Evolutionary conservation across 2,888 invertebrate genomes (phyloP).

Genomic region (Rhagonycha fulva): DNA sequence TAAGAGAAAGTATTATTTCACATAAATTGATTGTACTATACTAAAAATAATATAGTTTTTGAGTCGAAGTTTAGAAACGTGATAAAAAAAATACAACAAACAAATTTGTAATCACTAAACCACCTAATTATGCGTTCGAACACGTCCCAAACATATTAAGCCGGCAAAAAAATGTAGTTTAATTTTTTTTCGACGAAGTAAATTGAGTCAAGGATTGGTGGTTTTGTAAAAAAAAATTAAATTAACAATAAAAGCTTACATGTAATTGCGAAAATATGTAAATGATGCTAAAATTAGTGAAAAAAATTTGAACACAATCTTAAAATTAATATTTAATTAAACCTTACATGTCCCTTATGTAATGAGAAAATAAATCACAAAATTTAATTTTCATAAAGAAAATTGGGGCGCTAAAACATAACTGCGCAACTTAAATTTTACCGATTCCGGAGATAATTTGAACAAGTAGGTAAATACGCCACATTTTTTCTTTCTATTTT

Average conservation of each 20-base stretch:
- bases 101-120: neutral
- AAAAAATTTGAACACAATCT: neutral
- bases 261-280: neutral
- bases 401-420: constrained; percentile 1
- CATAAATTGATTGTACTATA: neutral
- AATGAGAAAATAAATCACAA: neutral
- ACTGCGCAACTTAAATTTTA: constrained; percentile 11
- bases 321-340: neutral
- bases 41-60: neutral
- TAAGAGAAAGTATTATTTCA: constrained; percentile 1
- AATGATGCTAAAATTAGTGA: neutral
- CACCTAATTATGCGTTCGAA: neutral
- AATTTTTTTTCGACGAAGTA: neutral
- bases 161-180: neutral
- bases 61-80: neutral
- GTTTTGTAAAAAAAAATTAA: neutral
- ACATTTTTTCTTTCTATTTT: constrained; percentile 5
- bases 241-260: neutral
- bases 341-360: neutral
- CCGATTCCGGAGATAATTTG: constrained; percentile 4
- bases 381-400: neutral
- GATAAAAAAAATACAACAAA: neutral
- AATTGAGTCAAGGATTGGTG: neutral
- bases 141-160: neutral
- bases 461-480: constrained; percentile 13